Evolutionary conservation across 2,113 vertebrate species (phyloP), one percentile per base, ranked within the genome.

Genomic region (Recurvirostra avosetta): DNA sequence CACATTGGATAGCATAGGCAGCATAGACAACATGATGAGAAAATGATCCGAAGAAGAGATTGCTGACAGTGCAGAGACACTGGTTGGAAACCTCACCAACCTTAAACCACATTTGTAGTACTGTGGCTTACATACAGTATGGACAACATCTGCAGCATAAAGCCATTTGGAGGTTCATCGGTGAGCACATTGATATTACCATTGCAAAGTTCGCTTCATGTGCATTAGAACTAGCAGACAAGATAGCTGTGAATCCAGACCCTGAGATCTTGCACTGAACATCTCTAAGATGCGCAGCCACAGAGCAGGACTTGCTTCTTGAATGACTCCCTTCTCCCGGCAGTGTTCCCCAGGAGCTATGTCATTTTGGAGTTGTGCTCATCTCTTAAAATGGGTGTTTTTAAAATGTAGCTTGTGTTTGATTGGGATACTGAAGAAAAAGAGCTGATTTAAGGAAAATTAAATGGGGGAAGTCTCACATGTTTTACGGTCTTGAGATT

Each of bases 401-500:
- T 91, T 62, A 70, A 92, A 73, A 49, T 30, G 21, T 53, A 70
- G 20, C 76, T 87, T 86, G 23, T 74, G 17, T 78, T 94, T 91
- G 53, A 19, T 70, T 71, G 38, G 45, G 21, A 73, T 41, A 26
- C 41, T 73, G 63, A 77, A 90, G 73, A n/a, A 85, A 94, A 95
- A 85, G 66, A 66, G 77, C 83, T 95, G 86, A 81, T 81, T 76
- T 89, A 56, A 92, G 62, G 71, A 78, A 73, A 91, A 73, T 30
- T 26, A 47, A n/a, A 36, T 68, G 56, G 67, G n/a, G 74, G 56
- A 80, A 75, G 86, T 43, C 56, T 58, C n/a, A 19, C 66, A 7
- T 92, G 41, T n/a, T 94, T 95, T 56, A 47, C 70, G 81, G 5
- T 87, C 84, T 79, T 96, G 87, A 95, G 63, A 95, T 89, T 94